phyloP scores from a whole-genome alignment of 2,797 vertebrate genomes.

The Megalops cyprinoides region DNA sequence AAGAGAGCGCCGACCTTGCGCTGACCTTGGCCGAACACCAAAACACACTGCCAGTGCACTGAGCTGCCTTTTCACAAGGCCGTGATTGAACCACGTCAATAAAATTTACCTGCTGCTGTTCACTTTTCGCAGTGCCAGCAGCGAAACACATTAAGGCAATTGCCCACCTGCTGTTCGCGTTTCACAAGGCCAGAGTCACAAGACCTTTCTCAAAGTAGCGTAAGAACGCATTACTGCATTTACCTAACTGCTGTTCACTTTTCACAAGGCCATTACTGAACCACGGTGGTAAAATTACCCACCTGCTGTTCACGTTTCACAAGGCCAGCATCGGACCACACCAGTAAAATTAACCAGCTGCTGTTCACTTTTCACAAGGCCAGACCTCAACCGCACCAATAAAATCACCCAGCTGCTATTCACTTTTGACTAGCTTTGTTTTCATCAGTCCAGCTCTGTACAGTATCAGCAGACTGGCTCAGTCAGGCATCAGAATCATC shows the following conservation, averaged over 20 bases:
- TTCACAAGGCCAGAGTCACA: not conserved
- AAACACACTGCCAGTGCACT: not conserved
- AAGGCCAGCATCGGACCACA: not conserved
- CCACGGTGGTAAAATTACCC: not conserved
- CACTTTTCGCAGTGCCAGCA: not conserved
- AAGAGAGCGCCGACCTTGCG: conserved; percentile 49
- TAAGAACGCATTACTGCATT: too few species aligned
- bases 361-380: not conserved
- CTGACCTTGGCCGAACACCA: not conserved
- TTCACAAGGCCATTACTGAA: not conserved
- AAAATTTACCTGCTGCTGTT: too few species aligned
- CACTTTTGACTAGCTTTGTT: too few species aligned
- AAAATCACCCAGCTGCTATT: not conserved
- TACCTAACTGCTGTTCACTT: too few species aligned
- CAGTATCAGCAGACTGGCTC: too few species aligned
- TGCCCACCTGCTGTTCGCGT: not conserved
- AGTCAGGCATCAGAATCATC: too few species aligned
- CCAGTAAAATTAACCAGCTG: too few species aligned
- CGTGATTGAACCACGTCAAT: too few species aligned
- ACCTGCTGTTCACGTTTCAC: not conserved
- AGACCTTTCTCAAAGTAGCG: too few species aligned
- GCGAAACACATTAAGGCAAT: not conserved
- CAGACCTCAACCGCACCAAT: not conserved
- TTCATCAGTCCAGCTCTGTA: not conserved
- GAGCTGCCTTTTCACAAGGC: not conserved